Conservation (phyloP, 2,888 invertebrate genomes). For the Ormyrus nitidulus region DNA sequence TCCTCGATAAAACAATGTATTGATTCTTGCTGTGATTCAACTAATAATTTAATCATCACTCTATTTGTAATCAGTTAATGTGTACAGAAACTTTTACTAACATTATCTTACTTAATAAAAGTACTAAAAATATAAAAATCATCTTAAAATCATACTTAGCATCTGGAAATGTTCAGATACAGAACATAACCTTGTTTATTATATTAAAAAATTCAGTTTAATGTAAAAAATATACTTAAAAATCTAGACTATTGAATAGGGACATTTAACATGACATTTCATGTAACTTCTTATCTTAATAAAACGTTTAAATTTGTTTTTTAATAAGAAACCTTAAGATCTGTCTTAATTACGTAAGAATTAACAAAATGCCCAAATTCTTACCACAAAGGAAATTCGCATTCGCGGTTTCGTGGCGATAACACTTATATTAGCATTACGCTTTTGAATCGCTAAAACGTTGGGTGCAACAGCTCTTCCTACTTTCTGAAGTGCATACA, state of each 20-base stretch:
- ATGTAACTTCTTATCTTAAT: too few species aligned
- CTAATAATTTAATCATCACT: too few species aligned
- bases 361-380: constrained; percentile 10
- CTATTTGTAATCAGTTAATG: too few species aligned
- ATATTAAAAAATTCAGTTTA: too few species aligned
- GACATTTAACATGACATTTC: too few species aligned
- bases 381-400: constrained; percentile 29
- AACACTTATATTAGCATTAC: neutral
- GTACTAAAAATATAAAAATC: neutral
- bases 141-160: neutral
- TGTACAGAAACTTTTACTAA: too few species aligned
- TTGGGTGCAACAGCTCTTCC: neutral
- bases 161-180: neutral
- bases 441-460: constrained; percentile 4
- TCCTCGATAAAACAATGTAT: too few species aligned
- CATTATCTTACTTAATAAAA: too few species aligned
- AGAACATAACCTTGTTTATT: constrained; percentile 32
- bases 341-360: constrained; percentile 12
- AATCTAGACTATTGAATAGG: too few species aligned
- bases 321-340: neutral
- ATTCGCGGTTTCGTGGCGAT: constrained; percentile 22
- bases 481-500: constrained; percentile 42
- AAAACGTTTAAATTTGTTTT: too few species aligned
- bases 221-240: neutral
- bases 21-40: too few species aligned